phyloP scores from a whole-genome alignment of 2,113 vertebrate species.

The Zapornia atra region DNA sequence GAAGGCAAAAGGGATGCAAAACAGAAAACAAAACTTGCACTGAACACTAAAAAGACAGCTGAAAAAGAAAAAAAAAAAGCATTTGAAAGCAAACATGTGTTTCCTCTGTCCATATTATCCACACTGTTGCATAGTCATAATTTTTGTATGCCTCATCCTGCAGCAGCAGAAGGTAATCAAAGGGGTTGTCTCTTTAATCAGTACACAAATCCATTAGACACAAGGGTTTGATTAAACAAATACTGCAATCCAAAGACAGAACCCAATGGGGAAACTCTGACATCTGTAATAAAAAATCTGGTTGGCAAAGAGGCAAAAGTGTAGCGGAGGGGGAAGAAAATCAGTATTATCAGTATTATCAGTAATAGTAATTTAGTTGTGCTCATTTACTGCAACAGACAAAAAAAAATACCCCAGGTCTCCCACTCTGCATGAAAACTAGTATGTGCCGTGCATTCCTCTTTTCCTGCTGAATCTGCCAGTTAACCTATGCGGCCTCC shows the following conservation, averaged over 20 bases:
- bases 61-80: background rate
- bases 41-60: background rate
- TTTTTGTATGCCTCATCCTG: background rate
- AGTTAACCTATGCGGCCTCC: background rate
- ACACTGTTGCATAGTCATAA: background rate
- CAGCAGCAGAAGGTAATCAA: background rate
- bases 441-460: background rate
- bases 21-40: background rate
- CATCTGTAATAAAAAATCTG: background rate
- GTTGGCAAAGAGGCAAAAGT: background rate
- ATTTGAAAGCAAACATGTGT: background rate
- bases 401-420: background rate
- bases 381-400: background rate
- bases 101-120: background rate
- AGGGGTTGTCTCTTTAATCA: background rate
- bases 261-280: background rate
- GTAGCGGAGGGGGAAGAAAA: background rate
- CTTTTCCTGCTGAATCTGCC: background rate
- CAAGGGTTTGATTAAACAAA: background rate
- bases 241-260: background rate
- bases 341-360: background rate
- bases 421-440: background rate
- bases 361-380: background rate
- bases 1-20: background rate
- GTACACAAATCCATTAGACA: background rate